Conservation (phyloP, 1,140 invertebrate genomes). For the Araneus ventricosus region DNA sequence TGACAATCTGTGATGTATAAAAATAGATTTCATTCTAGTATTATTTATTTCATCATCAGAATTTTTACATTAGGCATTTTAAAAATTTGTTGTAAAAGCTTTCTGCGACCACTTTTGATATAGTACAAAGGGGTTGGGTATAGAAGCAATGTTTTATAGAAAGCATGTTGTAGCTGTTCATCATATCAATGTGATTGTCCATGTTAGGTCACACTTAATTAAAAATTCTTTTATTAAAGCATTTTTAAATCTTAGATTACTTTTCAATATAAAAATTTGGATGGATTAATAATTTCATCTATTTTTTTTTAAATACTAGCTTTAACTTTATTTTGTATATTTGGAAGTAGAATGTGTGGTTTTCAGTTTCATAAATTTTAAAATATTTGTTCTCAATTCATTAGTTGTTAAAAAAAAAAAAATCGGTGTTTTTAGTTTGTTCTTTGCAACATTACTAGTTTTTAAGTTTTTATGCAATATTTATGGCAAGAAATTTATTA, state of each 20-base stretch:
- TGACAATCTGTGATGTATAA: no score
- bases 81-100: neutral
- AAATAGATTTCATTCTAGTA: no score
- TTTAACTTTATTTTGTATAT: neutral
- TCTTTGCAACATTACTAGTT: neutral
- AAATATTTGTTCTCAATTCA: neutral
- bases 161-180: conserved; percentile 57
- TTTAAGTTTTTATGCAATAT: neutral
- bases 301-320: neutral
- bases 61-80: no score
- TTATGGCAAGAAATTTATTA: neutral
- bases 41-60: no score
- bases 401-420: neutral
- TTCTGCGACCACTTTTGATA: conserved; percentile 60
- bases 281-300: neutral
- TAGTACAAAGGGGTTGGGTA: conserved; percentile 27
- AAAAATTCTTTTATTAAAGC: neutral
- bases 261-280: conserved; percentile 22
- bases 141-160: conserved; percentile 53
- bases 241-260: neutral
- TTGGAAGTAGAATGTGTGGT: neutral
- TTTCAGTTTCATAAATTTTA: neutral
- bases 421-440: neutral
- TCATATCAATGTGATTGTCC: conserved; percentile 69
- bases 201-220: conserved; percentile 53